Evolutionary conservation across 2,888 invertebrate genomes (phyloP).

Genomic region (Scelioninae gen. 2): DNA sequence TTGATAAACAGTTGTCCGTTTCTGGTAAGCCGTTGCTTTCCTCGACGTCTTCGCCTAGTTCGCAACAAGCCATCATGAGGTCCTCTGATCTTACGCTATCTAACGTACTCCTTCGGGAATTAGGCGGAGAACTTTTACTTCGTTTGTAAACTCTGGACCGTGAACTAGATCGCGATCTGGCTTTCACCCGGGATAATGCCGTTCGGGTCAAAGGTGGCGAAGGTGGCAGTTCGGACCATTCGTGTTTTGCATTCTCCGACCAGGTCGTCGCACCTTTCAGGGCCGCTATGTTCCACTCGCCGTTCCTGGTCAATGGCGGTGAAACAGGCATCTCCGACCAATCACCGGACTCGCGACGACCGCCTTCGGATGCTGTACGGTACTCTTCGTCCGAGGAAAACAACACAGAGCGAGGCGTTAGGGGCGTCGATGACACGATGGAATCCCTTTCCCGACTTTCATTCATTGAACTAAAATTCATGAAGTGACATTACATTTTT

Average conservation of each 20-base stretch:
- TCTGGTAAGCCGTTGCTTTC: constrained; percentile 73
- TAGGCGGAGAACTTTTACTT: constrained; percentile 79
- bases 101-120: constrained; percentile 79
- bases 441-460: constrained; percentile 73
- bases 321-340: constrained; percentile 85
- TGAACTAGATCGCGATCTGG: constrained; percentile 77
- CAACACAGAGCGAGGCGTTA: constrained; percentile 81
- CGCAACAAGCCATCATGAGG: constrained; percentile 75
- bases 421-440: constrained; percentile 79
- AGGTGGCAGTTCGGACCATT: constrained; percentile 78
- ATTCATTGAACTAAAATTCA: constrained; percentile 63
- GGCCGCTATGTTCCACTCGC: constrained; percentile 68
- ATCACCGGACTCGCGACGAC: constrained; percentile 87
- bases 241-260: constrained; percentile 69
- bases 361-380: constrained; percentile 89
- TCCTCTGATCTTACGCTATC: constrained; percentile 82
- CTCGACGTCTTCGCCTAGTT: constrained; percentile 77
- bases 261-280: constrained; percentile 64
- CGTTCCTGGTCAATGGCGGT: constrained; percentile 75
- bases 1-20: constrained; percentile 69
- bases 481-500: background rate
- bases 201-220: constrained; percentile 81
- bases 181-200: constrained; percentile 81
- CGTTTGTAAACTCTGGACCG: constrained; percentile 78
- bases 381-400: constrained; percentile 93